Base-by-base conservation (phyloP, 2,113 vertebrate genomes). In the Callipepla squamata region DNA sequence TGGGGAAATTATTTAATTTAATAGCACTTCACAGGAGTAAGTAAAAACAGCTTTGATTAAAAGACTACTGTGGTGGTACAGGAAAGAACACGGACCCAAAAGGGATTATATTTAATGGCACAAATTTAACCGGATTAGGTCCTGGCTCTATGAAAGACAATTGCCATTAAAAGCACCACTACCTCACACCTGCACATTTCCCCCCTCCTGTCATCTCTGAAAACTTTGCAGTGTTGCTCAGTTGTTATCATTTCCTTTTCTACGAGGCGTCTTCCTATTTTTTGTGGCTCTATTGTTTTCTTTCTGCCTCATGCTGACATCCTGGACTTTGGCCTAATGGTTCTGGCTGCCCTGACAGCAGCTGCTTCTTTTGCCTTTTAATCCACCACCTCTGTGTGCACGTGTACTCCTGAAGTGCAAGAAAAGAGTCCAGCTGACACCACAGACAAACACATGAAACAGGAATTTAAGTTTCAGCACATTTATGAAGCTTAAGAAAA, bases 381-480 rank as follows among this genome's bases (percentile, higher is more conserved):
- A 61, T 48, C 34, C 40, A 69, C 40, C 36, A 19, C 11, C 68
- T 63, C 58, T 57, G 47, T 20, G 44, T 51, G 36, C 3, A 28
- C 22, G 16, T 1, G 3, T 51, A 48, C 57, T 81, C 4, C 3
- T 42, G 47, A 42, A 2, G 1, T 2, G 1, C 8, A 63, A 22
- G 3, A 15, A 28, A 6, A 20, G 8, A 69, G 34, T 3, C 34
- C 0, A 0, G n/a, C 44, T 47, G 15, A 32, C 19, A 63, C 45
- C 19, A 45, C 30, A 42, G 36, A 53, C 17, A 69, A 48, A 82
- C 34, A 57, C 30, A 51, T 14, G 18, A 34, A 82, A 47, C 13
- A 55, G 38, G 22, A 65, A 75, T 72, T 75, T 11, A 42, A 62
- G 7, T 44, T 84, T 75, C 15, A 65, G n/a, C 69, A 63, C 6